These are phyloP conservation scores for Brachypteracias leptosomus DNA, from an alignment of 2,113 vertebrate species.

Conservation along the genomic window DNA sequence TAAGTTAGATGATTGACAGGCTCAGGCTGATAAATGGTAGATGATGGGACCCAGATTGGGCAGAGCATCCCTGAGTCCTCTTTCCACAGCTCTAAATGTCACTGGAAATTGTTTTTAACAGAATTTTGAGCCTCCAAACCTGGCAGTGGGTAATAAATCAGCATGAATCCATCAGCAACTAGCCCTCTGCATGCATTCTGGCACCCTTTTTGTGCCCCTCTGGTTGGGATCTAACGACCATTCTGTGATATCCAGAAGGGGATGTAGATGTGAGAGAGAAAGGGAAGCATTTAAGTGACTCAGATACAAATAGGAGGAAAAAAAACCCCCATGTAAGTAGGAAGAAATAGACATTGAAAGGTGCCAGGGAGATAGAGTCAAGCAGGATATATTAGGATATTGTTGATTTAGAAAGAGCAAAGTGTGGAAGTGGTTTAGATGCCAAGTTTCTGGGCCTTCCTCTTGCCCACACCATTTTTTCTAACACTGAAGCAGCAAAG, in stretches of 20 bases:
- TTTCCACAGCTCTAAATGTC: background rate
- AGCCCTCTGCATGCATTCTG: background rate
- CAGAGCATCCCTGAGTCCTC: background rate
- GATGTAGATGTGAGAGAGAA: background rate
- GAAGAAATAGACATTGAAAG: background rate
- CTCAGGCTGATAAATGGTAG: background rate
- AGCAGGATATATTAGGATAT: background rate
- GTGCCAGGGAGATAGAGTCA: background rate
- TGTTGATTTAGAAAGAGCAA: background rate
- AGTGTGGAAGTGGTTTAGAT: background rate
- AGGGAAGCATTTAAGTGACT: background rate
- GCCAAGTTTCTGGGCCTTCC: background rate
- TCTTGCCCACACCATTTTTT: background rate
- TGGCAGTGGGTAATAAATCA: background rate
- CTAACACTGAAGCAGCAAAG: background rate
- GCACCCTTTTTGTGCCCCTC: background rate
- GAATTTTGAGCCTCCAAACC: background rate
- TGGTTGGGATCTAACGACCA: background rate
- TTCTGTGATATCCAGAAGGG: background rate
- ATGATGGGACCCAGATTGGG: background rate
- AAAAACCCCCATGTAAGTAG: background rate
- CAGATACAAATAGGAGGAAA: background rate
- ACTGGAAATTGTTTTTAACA: background rate
- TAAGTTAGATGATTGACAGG: background rate
- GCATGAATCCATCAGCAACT: background rate